phyloP scores from a whole-genome alignment of 53 echinoderm and acorn worm species.

The Pentamera pediparva region DNA sequence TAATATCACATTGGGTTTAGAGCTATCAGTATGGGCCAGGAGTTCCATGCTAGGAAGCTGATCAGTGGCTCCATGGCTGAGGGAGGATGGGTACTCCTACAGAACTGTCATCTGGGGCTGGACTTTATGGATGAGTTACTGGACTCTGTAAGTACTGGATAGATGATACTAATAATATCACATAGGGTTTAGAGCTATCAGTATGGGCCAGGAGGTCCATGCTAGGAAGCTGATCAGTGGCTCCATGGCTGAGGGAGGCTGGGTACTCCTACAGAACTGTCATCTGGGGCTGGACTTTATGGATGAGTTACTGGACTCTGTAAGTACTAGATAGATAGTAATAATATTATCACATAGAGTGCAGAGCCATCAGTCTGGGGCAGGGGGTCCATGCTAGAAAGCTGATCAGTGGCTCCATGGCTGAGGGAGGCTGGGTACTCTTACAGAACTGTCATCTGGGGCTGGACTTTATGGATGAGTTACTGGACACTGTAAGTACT shows the following conservation, averaged over 20 bases:
- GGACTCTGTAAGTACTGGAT: slow-evolving; percentile 61
- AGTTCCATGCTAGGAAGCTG: slow-evolving; percentile 81
- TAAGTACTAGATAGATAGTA: slow-evolving; percentile 43
- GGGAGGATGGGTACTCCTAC: slow-evolving; percentile 93
- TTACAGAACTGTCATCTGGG: slow-evolving; percentile 97
- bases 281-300: slow-evolving; percentile 77
- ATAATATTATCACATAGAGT: slow-evolving; percentile 48
- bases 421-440: slow-evolving; percentile 84
- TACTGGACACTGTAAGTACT: too few relatives aligned
- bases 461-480: slow-evolving; percentile 26
- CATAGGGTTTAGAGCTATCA: slow-evolving; percentile 91
- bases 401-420: slow-evolving; percentile 61
- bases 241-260: slow-evolving; percentile 88
- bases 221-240: slow-evolving; percentile 69
- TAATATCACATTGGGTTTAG: slow-evolving; percentile 82
- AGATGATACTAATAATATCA: too few relatives aligned
- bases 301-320: slow-evolving; percentile 52
- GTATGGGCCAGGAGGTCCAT: slow-evolving; percentile 98
- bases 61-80: slow-evolving; percentile 74
- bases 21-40: slow-evolving; percentile 99
- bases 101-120: slow-evolving; percentile 98
- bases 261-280: slow-evolving; percentile 97
- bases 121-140: slow-evolving; percentile 26
- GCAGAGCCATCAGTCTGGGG: slow-evolving; percentile 92
- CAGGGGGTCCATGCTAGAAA: slow-evolving; percentile 84